phyloP scores from a whole-genome alignment of 1,140 invertebrate genomes.

The Portunus trituberculatus region DNA sequence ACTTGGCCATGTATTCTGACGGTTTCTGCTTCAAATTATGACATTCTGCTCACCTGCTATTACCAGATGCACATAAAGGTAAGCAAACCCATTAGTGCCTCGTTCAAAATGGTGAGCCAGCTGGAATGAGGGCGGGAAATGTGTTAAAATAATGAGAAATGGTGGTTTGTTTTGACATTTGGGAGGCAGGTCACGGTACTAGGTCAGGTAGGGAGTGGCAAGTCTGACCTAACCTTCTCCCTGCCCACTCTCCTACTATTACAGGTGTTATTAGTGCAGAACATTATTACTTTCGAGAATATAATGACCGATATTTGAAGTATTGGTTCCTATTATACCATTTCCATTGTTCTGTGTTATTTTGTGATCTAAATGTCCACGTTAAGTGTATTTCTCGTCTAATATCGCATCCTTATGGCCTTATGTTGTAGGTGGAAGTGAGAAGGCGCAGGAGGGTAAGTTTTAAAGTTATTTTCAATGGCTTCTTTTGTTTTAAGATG shows the following conservation, averaged over 20 bases:
- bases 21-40: constrained; percentile 62
- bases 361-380: too few relatives aligned
- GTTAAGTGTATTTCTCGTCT: too few relatives aligned
- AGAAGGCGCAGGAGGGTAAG: too few relatives aligned
- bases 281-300: too few relatives aligned
- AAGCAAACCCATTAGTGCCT: neutral
- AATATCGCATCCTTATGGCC: too few relatives aligned
- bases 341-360: too few relatives aligned
- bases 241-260: too few relatives aligned
- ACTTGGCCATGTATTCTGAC: constrained; percentile 41
- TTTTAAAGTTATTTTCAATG: too few relatives aligned
- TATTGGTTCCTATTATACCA: too few relatives aligned
- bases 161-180: constrained; percentile 50
- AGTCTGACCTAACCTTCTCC: neutral
- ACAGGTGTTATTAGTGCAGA: neutral
- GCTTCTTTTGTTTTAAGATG: neutral
- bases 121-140: neutral
- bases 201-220: neutral
- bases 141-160: neutral
- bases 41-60: constrained; percentile 59
- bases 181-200: neutral
- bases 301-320: too few relatives aligned
- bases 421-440: too few relatives aligned
- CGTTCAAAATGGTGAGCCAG: neutral
- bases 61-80: constrained; percentile 50